These are phyloP conservation scores for Pelvicachromis taeniatus DNA, from an alignment of 2,113 vertebrate genomes.

Conservation along the genomic window DNA sequence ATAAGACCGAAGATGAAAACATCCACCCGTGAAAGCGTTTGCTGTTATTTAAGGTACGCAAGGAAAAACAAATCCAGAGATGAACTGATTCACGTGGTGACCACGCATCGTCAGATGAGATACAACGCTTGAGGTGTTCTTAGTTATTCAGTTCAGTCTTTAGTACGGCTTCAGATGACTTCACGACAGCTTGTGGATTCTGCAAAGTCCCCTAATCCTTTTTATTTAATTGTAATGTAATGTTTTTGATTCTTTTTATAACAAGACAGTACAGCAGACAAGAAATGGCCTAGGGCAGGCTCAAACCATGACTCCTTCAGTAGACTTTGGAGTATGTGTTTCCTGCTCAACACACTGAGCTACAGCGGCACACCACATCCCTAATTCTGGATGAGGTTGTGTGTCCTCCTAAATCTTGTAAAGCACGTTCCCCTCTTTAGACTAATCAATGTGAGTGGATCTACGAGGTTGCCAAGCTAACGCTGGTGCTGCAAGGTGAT, in stretches of 20 bases:
- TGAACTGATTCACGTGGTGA: conserved; percentile 38
- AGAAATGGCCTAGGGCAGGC: not conserved
- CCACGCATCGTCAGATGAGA: not conserved
- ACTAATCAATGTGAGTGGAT: not conserved
- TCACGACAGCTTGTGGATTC: not conserved
- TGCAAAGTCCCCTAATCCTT: not conserved
- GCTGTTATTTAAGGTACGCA: conserved; percentile 3
- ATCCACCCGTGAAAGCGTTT: conserved; percentile 16
- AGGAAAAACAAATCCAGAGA: conserved; percentile 26
- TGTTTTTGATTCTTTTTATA: not conserved
- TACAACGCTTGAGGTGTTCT: not conserved
- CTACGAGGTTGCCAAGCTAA: not conserved
- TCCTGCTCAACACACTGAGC: not conserved
- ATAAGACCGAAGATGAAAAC: conserved; percentile 53
- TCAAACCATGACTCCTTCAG: too few relatives aligned
- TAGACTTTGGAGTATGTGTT: not conserved
- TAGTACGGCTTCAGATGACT: not conserved
- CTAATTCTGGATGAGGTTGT: not conserved
- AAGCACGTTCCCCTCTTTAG: not conserved
- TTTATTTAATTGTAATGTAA: not conserved
- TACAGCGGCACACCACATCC: too few relatives aligned
- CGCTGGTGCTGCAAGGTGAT: not conserved
- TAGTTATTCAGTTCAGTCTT: conserved; percentile 14
- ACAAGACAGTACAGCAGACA: not conserved
- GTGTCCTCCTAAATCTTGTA: not conserved